Evolutionary conservation across 2,113 vertebrate species (phyloP).

Genomic region (Hystrix cristata): DNA sequence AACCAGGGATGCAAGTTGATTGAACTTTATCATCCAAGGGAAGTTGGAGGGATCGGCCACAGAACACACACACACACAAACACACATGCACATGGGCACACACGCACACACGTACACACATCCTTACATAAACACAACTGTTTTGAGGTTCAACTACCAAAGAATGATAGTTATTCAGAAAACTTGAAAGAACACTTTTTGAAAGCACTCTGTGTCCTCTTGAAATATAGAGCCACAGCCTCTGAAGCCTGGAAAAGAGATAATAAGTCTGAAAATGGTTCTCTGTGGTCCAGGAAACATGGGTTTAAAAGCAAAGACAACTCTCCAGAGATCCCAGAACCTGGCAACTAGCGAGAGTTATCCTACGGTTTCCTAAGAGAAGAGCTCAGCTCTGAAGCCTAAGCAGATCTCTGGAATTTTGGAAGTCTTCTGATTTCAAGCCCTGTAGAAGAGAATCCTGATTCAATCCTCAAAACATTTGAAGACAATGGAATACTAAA

Average conservation of each 20-base stretch:
- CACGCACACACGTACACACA: not conserved
- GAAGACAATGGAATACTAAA: not conserved
- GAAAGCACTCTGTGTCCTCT: not conserved
- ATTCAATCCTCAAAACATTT: not conserved
- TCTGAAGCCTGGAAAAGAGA: not conserved
- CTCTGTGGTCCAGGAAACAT: not conserved
- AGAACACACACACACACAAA: not conserved
- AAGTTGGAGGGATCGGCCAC: not conserved
- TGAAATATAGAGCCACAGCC: not conserved
- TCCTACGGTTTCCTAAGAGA: not conserved
- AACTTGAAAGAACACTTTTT: not conserved
- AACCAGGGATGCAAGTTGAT: not conserved
- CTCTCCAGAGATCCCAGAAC: not conserved
- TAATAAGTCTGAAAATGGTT: not conserved
- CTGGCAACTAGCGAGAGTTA: not conserved
- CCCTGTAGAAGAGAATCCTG: not conserved
- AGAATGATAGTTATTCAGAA: not conserved
- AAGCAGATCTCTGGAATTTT: not conserved
- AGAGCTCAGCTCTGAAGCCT: not conserved
- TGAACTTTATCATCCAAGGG: not conserved
- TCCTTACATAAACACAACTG: not conserved
- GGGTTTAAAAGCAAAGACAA: not conserved
- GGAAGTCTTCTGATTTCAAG: not conserved
- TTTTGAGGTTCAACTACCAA: not conserved
- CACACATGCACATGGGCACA: not conserved